Evolutionary conservation across 1,140 invertebrate genomes (phyloP), one percentile per base, ranked within the genome.

Genomic region (Anastrepha obliqua): DNA sequence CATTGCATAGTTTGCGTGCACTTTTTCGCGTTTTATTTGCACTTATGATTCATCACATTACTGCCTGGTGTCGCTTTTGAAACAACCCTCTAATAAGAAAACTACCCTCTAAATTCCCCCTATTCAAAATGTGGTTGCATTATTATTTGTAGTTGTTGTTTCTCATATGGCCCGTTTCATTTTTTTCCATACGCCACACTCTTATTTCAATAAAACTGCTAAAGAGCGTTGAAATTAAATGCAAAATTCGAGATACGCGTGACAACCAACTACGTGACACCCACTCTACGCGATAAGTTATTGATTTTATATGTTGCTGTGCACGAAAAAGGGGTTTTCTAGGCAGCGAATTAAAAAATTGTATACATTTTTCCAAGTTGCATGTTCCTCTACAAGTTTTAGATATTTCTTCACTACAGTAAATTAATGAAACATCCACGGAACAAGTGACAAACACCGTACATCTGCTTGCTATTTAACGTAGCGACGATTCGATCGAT

Each of bases 31-130:
- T 55, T 81, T 81, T 81, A 81, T 81, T 81, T 81, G 74, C 47
- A 29, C 74, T 81, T 81, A 81, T 81, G 74, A 81, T 81, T 81
- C 74, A 81, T 81, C 74, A 55, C 51, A 81, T 81, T 81, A 55
- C 74, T 17, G n/a, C 44, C 74, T 81, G 74, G 47, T 81, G 74
- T 81, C 74, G 20, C 55, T 81, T 81, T 29, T 47, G 15, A 55
- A 81, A 81, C 74, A 81, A 81, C 74, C 74, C 74, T 55, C 4
- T 29, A 55, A 81, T 58, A 29, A n/a, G 11, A 13, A 81, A 81
- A 81, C 74, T 81, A 81, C 74, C 74, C 74, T 81, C 6, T 2
- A 29, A 81, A 5, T 81, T 81, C 74, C 74, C 39, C n/a, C 51
- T 81, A 55, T 81, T 81, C 47, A 58, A 55, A 81, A 81, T 51